These are phyloP conservation scores for Strix aluco DNA, from an alignment of 2,113 vertebrate species.

Conservation along the genomic window DNA sequence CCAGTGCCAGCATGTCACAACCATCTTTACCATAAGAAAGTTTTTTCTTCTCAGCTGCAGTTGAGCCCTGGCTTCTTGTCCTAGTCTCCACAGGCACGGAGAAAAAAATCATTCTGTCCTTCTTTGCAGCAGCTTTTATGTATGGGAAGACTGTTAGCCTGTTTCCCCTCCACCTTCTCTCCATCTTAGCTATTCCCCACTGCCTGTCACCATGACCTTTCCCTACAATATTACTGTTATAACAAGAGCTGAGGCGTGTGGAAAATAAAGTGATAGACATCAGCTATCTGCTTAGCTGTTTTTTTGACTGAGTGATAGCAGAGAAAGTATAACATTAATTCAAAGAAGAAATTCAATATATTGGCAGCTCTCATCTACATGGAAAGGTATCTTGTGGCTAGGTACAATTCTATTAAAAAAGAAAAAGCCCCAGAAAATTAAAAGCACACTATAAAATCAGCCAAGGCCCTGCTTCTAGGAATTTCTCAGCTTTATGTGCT, in stretches of 20 bases:
- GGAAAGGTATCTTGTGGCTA: not conserved
- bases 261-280: not conserved
- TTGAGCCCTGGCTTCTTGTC: not conserved
- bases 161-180: not conserved
- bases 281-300: not conserved
- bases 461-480: not conserved
- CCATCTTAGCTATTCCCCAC: not conserved
- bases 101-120: not conserved
- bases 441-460: not conserved
- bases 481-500: not conserved
- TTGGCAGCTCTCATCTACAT: not conserved
- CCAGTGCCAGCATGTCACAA: not conserved
- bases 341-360: not conserved
- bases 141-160: not conserved
- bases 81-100: not conserved
- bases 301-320: not conserved
- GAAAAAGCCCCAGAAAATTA: not conserved
- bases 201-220: not conserved
- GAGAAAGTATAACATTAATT: not conserved
- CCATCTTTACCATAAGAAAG: not conserved
- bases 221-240: not conserved
- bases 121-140: not conserved
- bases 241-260: not conserved
- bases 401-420: not conserved
- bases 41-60: not conserved